phyloP scores from a whole-genome alignment of 1,140 invertebrate genomes.

The Drosophila lacertosa region DNA sequence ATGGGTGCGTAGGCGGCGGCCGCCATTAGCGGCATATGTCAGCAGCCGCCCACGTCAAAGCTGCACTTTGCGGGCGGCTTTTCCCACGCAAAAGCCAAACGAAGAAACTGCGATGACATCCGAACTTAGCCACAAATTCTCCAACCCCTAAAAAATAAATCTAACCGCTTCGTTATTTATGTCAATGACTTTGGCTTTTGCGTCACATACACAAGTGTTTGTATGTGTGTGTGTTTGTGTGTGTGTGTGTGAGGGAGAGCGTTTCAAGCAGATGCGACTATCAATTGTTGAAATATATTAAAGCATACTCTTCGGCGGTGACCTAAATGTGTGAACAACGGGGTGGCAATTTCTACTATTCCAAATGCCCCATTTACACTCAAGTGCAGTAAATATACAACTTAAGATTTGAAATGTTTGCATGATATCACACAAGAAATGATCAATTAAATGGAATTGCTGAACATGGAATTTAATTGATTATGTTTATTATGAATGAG shows the following conservation, averaged over 20 bases:
- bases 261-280: conserved; percentile 28
- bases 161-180: conserved; percentile 60
- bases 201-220: conserved; percentile 21
- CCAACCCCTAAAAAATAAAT: background rate
- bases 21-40: conserved; percentile 74
- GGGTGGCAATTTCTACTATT: conserved; percentile 51
- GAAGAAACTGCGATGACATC: conserved; percentile 35
- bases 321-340: conserved; percentile 54
- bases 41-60: conserved; percentile 59
- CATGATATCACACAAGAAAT: background rate
- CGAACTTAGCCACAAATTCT: no score
- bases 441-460: background rate
- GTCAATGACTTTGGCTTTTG: conserved; percentile 58
- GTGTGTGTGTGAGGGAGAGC: conserved; percentile 13
- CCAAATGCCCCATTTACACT: conserved; percentile 25
- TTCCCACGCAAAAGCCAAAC: conserved; percentile 34
- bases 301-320: conserved; percentile 71
- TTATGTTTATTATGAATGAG: no score
- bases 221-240: conserved; percentile 7
- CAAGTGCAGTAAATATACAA: background rate
- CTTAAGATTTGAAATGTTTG: background rate
- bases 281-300: conserved; percentile 59
- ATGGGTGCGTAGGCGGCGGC: conserved; percentile 56
- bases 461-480: no score
- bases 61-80: conserved; percentile 52